A percentile compares a stretch with the other conserved stretches of the same genome.
These are phyloP conservation scores for Diacarnus erythraeanus DNA, from an alignment of 37 sponge, comb jelly and placozoan species.

Conservation along the genomic window DNA sequence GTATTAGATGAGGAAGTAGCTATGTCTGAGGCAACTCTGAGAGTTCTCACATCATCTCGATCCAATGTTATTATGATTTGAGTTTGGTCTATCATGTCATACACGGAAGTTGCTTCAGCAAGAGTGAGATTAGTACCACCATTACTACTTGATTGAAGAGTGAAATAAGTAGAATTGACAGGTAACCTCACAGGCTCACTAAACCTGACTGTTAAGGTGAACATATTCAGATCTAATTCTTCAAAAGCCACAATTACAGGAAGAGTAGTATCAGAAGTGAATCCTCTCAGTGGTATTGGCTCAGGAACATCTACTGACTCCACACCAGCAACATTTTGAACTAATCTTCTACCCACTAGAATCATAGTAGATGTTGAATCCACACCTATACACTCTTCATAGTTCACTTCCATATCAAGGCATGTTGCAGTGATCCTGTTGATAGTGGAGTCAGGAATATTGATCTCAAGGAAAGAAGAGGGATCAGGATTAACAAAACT, in stretches of 20 bases:
- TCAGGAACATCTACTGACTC: not conserved
- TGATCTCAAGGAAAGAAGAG: slow-evolving; percentile 33
- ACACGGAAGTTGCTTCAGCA: slow-evolving; percentile 16
- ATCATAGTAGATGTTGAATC: slow-evolving; percentile 44
- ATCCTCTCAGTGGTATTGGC: slow-evolving; percentile 25
- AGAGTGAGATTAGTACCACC: slow-evolving; percentile 31
- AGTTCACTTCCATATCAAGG: slow-evolving; percentile 18
- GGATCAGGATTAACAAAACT: not conserved
- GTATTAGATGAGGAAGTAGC: slow-evolving; percentile 54
- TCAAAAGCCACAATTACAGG: slow-evolving; percentile 39
- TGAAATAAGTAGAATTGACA: slow-evolving; percentile 43
- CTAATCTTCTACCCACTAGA: slow-evolving; percentile 30
- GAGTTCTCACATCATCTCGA: slow-evolving; percentile 39
- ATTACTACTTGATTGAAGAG: slow-evolving; percentile 42
- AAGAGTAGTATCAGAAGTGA: slow-evolving; percentile 31
- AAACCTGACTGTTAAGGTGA: slow-evolving; percentile 48
- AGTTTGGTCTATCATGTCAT: slow-evolving; percentile 41
- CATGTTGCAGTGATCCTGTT: slow-evolving; percentile 46
- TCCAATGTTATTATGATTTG: slow-evolving; percentile 33
- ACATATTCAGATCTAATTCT: slow-evolving; percentile 39
- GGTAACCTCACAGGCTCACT: slow-evolving; percentile 71
- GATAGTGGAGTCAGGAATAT: slow-evolving; percentile 39
- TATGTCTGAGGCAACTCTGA: slow-evolving; percentile 39
- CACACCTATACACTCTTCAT: slow-evolving; percentile 46
- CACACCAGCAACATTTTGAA: not conserved